A percentile compares a stretch with the other conserved stretches of the same genome.
Evolutionary conservation across 2,888 invertebrate species (phyloP).

Genomic region (Aspidiotus destructor): DNA sequence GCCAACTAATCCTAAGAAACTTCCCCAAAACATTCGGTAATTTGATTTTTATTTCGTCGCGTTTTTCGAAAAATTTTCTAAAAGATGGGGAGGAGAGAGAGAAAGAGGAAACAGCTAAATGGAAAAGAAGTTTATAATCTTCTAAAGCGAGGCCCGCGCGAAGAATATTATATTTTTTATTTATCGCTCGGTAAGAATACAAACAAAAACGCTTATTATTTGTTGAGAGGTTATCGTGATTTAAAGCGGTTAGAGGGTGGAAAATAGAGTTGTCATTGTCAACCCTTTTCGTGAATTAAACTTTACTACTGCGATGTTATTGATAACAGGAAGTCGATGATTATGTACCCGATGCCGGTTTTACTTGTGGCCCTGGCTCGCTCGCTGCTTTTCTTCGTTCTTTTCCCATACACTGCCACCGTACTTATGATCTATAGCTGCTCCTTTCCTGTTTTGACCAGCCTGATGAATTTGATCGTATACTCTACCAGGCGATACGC

Average conservation of each 20-base stretch:
- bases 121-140: too few relatives aligned
- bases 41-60: too few relatives aligned
- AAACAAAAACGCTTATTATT: constrained; percentile 10
- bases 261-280: constrained; percentile 32
- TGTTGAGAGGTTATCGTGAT: constrained; percentile 31
- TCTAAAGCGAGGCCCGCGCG: too few relatives aligned
- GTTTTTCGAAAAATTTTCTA: too few relatives aligned
- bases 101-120: too few relatives aligned
- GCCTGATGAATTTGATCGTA: background rate
- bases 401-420: background rate
- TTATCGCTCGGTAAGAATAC: background rate
- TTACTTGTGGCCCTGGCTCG: background rate
- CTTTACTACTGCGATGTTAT: constrained; percentile 24
- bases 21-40: too few relatives aligned
- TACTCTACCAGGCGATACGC: background rate
- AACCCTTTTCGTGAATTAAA: constrained; percentile 31
- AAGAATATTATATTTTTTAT: background rate
- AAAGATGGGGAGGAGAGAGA: too few relatives aligned
- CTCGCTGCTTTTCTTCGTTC: constrained; percentile 1
- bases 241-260: constrained; percentile 32
- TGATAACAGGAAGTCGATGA: constrained; percentile 32
- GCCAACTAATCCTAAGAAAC: too few relatives aligned
- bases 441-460: constrained; percentile 1
- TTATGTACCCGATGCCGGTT: constrained; percentile 17
- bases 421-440: background rate